These are phyloP conservation scores for Drosophila paulistorum DNA, from an alignment of 1,140 invertebrate genomes.

Conservation along the genomic window DNA sequence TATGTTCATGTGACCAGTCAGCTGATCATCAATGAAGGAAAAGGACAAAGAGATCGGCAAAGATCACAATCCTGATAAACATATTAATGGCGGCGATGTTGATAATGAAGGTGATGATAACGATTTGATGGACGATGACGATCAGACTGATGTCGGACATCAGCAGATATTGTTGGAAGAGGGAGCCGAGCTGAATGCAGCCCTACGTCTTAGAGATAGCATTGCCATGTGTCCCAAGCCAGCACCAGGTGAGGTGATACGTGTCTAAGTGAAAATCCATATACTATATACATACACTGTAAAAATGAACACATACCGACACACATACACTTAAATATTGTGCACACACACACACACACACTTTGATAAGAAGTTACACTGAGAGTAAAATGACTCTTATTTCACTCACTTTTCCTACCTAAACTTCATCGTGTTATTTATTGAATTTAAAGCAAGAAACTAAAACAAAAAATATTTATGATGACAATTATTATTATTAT, in stretches of 20 bases:
- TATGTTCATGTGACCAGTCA: slow-evolving; percentile 87
- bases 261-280: slow-evolving; percentile 58
- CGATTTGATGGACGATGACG: background rate
- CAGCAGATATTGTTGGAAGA: slow-evolving; percentile 16
- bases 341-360: slow-evolving; percentile 45
- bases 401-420: slow-evolving; percentile 11
- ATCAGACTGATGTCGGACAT: slow-evolving; percentile 22
- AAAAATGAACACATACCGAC: background rate
- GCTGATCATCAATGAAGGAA: slow-evolving; percentile 42
- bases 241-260: slow-evolving; percentile 75
- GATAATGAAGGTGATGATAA: background rate
- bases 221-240: slow-evolving; percentile 71
- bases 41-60: background rate
- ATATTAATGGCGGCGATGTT: background rate
- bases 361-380: too few relatives aligned
- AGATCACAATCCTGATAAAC: background rate
- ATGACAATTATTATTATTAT: background rate
- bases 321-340: background rate
- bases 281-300: slow-evolving; percentile 5
- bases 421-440: slow-evolving; percentile 16
- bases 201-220: slow-evolving; percentile 64
- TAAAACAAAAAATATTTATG: background rate
- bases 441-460: slow-evolving; percentile 14
- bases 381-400: background rate
- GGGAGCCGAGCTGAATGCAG: slow-evolving; percentile 49